These are phyloP conservation scores for Clostera curtula DNA, from an alignment of 2,888 invertebrate species.

Conservation along the genomic window DNA sequence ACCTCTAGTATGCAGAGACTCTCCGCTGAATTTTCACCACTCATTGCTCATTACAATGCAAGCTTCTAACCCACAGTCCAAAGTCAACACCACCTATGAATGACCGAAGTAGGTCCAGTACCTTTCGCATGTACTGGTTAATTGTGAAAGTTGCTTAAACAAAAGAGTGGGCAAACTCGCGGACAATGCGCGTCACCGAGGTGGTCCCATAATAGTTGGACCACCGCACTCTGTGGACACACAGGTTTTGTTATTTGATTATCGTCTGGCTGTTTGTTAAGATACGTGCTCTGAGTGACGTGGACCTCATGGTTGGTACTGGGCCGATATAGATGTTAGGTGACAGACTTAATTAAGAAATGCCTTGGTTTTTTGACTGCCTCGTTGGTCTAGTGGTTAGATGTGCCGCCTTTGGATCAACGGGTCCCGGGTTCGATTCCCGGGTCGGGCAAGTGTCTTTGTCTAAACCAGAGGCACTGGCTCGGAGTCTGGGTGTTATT, in stretches of 20 bases:
- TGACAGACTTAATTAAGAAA: too few species aligned
- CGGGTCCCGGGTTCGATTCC: too few species aligned
- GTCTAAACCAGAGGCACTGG: too few species aligned
- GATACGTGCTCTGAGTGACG: constrained; percentile 15
- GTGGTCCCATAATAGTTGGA: constrained; percentile 46
- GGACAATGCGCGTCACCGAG: constrained; percentile 40
- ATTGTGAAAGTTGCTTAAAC: constrained; percentile 66
- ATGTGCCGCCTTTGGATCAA: too few species aligned
- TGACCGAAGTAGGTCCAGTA: constrained; percentile 11
- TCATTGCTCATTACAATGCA: too few species aligned
- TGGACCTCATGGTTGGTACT: constrained; percentile 15
- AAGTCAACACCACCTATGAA: constrained; percentile 11
- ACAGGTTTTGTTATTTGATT: constrained; percentile 53
- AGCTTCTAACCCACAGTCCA: constrained; percentile 9
- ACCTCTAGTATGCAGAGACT: too few species aligned
- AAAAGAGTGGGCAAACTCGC: constrained; percentile 37
- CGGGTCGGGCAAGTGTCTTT: too few species aligned
- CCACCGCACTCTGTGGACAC: constrained; percentile 46
- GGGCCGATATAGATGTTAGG: too few species aligned
- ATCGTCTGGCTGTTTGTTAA: constrained; percentile 45
- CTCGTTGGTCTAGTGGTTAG: too few species aligned
- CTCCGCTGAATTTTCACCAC: too few species aligned
- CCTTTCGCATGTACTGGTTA: constrained; percentile 46
- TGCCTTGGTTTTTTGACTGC: too few species aligned
- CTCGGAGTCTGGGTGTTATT: too few species aligned